Base-by-base conservation (phyloP, 2,888 invertebrate species). In the Pseudoips prasinana region DNA sequence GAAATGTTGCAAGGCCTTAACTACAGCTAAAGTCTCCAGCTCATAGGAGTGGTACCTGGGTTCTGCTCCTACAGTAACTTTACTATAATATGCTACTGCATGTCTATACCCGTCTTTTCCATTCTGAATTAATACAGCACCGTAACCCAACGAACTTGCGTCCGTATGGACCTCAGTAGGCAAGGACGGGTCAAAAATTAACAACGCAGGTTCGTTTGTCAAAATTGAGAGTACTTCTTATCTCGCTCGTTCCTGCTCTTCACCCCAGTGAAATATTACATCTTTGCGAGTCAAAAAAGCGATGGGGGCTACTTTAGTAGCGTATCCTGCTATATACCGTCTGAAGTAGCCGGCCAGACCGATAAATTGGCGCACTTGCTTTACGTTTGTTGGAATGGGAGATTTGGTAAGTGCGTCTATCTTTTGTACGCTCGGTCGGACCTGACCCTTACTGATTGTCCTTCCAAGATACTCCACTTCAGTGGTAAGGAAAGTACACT, bases 381-480 rank as follows among this genome's bases (percentile, higher is more conserved):
- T 56, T 0, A 55, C 53, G 8, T 45, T 56, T 8, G 1, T 29
- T 0, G 60, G 57, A n/a, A 18, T 3, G 0, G 40, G 39, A 1
- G 55, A 7, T 2, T 55, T 40, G 1, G 34, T 25, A 2, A 60
- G 17, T 1, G 57, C 58, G 22, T 57, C 29, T 0, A 59, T 23
- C 14, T 60, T 56, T 0, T 22, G 6, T 1, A 50, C 7, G 7
- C 11, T n/a, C 24, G 24, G 24, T 7, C 24, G 10, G 2, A 25
- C 24, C 24, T 25, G 24, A 42, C 51, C 55, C 4, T 46, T 25
- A 19, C 41, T 27, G 5, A 57, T 46, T 3, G 5, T 11, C 1
- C 43, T 33, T 7, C 57, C 56, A 3, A 58, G 18, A 33, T 58
- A 62, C 24, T 58, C 55, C 0, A 59, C 26, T 8, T 54, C 35